A percentile compares a stretch with the other conserved stretches of the same genome.
Conservation (phyloP, 1,140 invertebrate genomes). For the Pachypeltis micranthus region DNA sequence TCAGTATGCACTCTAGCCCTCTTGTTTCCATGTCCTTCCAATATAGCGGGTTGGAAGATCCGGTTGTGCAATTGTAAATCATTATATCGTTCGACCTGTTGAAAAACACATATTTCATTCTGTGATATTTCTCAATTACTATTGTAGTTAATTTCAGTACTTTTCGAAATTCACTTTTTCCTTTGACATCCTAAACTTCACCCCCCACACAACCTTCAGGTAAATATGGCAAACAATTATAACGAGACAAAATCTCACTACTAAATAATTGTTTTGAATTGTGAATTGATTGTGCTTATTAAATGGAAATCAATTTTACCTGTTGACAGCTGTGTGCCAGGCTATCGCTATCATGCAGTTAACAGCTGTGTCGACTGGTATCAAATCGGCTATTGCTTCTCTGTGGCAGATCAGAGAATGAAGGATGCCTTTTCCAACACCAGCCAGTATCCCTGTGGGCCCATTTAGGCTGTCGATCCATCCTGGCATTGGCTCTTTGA, state of each 20-base stretch:
- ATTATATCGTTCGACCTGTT: conserved; percentile 30
- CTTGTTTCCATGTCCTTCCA: conserved; percentile 38
- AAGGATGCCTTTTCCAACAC: conserved; percentile 68
- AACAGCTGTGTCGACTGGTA: conserved; percentile 74
- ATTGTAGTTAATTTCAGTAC: too few relatives aligned
- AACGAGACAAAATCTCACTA: background rate
- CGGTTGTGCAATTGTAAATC: conserved; percentile 50
- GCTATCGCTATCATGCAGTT: conserved; percentile 62
- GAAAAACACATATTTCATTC: too few relatives aligned
- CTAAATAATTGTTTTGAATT: background rate
- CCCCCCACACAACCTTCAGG: background rate
- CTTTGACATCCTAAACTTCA: too few relatives aligned
- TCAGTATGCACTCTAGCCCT: conserved; percentile 30
- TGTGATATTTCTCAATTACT: too few relatives aligned
- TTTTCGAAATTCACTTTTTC: too few relatives aligned
- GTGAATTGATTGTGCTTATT: background rate
- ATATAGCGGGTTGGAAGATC: conserved; percentile 44
- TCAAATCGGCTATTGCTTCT: conserved; percentile 53
- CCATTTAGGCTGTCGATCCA: conserved; percentile 95
- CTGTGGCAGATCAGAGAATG: conserved; percentile 53
- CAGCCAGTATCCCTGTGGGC: conserved; percentile 65
- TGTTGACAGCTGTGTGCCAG: conserved; percentile 53
- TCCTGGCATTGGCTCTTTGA: conserved; percentile 59
- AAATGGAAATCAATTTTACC: conserved; percentile 41
- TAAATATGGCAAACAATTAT: background rate